Evolutionary conservation across 2,888 invertebrate species (phyloP), one percentile per base, ranked within the genome.

Genomic region (Folsomia candida): DNA sequence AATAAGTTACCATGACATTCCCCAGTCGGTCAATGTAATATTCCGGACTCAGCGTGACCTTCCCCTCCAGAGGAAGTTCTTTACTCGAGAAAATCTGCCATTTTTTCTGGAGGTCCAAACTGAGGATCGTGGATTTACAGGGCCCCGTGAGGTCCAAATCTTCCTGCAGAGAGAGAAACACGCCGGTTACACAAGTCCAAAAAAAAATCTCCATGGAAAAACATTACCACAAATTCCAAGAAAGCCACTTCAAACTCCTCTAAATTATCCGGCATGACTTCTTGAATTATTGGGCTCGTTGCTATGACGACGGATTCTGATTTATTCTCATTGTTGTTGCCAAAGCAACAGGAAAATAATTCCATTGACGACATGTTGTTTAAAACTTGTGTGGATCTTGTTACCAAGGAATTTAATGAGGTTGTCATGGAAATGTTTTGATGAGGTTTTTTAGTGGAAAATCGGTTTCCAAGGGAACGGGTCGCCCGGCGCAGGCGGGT

Each of bases 51-150:
- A 37, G 37, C 6, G 37, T 37, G 4, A 37, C 14, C 37, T 14
- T 37, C 6, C 6, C 4, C 6, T 37, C 37, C 14, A 37, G 4
- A 14, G 37, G 37, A 37, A 37, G 37, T 14, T 37, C 37, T 37
- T 37, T 37, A 81, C 94, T 95, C 85, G 95, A 95, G 85, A 96
- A 97, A 80, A 97, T 95, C 86, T 97, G 97, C 95, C 96, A 97
- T 85, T 97, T 97, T 85, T 97, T 97, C 82, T 94, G 93, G 0
- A 93, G 90, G 1, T 96, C 94, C 72, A 97, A 86, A 81, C 91
- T 93, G 84, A 96, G 88, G 90, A 97, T 94, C 51, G 95, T 94
- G 79, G 94, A 92, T 83, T 94, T 91, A 84, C 97, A 96, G 14
- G 94, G 91, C 51, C 94, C 93, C 75, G 95, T 94, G 81, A 97